Evolutionary conservation across 2,113 vertebrate species (phyloP).

Genomic region (Mastomys natalensis): DNA sequence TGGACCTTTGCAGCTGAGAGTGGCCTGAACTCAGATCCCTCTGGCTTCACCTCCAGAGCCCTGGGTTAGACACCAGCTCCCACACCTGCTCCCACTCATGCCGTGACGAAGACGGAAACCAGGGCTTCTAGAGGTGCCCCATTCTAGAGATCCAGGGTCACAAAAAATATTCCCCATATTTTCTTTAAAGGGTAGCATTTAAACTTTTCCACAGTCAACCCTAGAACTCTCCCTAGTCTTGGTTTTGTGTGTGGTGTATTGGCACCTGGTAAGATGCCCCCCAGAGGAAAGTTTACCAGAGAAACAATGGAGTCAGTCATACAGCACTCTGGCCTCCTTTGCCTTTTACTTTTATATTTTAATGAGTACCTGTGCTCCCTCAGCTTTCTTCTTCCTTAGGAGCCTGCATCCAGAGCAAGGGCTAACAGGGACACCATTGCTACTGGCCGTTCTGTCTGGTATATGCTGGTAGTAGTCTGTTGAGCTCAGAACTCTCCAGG

Average conservation of each 20-base stretch:
- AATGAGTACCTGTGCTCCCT: not conserved
- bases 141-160: not conserved
- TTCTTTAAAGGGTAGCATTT: slow-evolving; percentile 24
- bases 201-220: not conserved
- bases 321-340: not conserved
- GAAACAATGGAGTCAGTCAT: not conserved
- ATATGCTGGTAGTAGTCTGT: not conserved
- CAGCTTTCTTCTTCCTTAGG: not conserved
- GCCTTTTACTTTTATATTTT: not conserved
- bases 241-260: not conserved
- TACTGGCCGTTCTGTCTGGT: not conserved
- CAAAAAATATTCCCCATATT: not conserved
- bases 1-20: not conserved
- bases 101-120: not conserved
- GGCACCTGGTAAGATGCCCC: not conserved
- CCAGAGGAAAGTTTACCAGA: not conserved
- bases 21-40: not conserved
- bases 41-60: not conserved
- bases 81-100: not conserved
- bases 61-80: not conserved
- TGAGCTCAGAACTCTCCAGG: not conserved
- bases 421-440: not conserved
- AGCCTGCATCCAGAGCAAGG: not conserved
- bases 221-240: not conserved
- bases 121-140: not conserved